Conservation (phyloP, 2,113 vertebrate species). For the Meriones unguiculatus region DNA sequence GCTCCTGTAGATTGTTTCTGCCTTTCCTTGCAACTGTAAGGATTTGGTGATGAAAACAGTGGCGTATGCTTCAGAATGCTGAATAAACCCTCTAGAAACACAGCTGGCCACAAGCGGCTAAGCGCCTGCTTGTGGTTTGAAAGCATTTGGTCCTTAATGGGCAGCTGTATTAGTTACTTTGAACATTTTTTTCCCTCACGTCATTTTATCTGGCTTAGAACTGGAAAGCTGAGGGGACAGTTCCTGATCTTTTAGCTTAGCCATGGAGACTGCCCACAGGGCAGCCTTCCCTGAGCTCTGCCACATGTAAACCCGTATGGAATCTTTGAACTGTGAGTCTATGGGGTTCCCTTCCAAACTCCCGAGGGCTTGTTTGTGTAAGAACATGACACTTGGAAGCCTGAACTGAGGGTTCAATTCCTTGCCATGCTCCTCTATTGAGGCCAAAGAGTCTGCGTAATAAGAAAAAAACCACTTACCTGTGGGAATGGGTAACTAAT, state of each 20-base stretch:
- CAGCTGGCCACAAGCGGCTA: conserved; percentile 9
- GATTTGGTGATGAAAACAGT: conserved; percentile 16
- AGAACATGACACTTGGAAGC: conserved; percentile 62
- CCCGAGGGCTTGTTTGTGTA: conserved; percentile 56
- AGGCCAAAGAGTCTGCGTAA: conserved; percentile 22
- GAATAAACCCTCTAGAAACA: conserved; percentile 62
- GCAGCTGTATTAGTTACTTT: conserved; percentile 7
- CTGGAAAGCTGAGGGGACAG: background rate
- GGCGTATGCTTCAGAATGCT: background rate
- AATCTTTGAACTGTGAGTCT: conserved; percentile 57
- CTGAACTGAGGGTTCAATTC: conserved; percentile 34
- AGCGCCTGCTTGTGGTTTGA: background rate
- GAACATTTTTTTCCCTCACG: conserved; percentile 41
- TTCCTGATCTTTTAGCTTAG: conserved; percentile 16
- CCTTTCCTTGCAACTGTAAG: conserved; percentile 28
- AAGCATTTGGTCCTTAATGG: conserved; percentile 23
- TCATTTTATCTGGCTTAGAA: conserved; percentile 61
- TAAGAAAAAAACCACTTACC: conserved; percentile 54
- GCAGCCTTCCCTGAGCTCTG: background rate
- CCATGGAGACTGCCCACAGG: background rate
- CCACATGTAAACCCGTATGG: conserved; percentile 7
- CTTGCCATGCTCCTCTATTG: conserved; percentile 42
- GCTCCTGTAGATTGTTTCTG: background rate
- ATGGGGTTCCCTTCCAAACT: conserved; percentile 53
- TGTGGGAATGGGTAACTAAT: conserved; percentile 60